Base-by-base conservation (phyloP, 2,888 invertebrate genomes). In the Coleophora deauratella region DNA sequence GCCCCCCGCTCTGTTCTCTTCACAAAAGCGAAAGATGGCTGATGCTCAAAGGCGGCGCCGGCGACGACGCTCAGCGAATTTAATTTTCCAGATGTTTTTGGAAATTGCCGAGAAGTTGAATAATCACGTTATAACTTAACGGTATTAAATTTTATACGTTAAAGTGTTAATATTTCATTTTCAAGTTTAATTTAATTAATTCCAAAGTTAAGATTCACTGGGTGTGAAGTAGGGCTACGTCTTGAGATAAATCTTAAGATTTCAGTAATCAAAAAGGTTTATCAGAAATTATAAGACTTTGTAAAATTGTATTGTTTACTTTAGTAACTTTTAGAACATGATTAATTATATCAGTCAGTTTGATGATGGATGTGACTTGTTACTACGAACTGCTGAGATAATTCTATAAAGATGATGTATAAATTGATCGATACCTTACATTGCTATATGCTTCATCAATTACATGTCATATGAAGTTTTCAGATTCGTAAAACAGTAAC, bases 101-200 rank as follows among this genome's bases (percentile, higher is more conserved):
- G 75, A 78, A 79, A 80, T 78, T 77, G 72, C 75, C 66, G 69
- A 69, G 75, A 69, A 80, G 79, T 80, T 82, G 79, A 82, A 82
- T 84, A 82, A 85, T 85, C 78, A 82, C 84, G 79, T 85, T 84
- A 85, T 84, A 85, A 82, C 81, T 84, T 81, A 78, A 76, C 77
- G 56, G 75, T 79, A 86, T 85, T 84, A 84, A 80, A 86, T 85
- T 84, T 81, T 85, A 84, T 78, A 84, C 82, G 75, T 70, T 81
- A 78, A 85, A 81, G 84, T 82, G 86, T 85, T 86, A 86, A 86
- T 86, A 86, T 86, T 86, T 85, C 82, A 86, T 85, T 84, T 82
- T 76, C 72, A 82, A 86, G 77, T 82, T 86, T 80, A 85, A 85
- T 85, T 86, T 79, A 84, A 86, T 86, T 86, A 85, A 84, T 82